Base-by-base conservation (phyloP, 2,888 invertebrate genomes). In the Apoda limacodes region DNA sequence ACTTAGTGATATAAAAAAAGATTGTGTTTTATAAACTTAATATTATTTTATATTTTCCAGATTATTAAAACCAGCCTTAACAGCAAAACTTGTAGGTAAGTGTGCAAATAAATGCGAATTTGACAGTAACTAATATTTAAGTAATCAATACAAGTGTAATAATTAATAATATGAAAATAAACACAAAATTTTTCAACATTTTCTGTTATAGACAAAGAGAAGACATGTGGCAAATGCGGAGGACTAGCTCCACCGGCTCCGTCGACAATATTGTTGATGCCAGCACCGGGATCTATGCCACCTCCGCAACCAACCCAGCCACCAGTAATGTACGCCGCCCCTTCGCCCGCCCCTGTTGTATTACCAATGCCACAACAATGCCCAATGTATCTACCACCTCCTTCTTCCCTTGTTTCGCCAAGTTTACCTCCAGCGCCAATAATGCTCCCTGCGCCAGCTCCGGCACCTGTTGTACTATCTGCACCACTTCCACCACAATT, bases 221-320 rank as follows among this genome's bases (percentile, higher is more conserved):
- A 34, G 11, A 15, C 36, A 27, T 50, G 52, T 28, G 32, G 41
- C 23, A 42, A 41, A 35, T 49, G 45, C n/a, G 34, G 27, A 5
- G 37, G 25, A 2, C n/a, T n/a, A n/a, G 39, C 54, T 13, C 64
- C 59, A 7, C 60, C 52, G 1, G 54, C 59, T 1, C 67, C 69
- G 3, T 49, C 64, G 0, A 67, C 72, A 0, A 65, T 74, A 7
- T 52, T 75, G 28, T 36, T 75, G 34, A 52, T 72, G 60, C 74
- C 74, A 7, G 64, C 70, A 0, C 44, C 49, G 0, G 55, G 63
- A 1, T 63, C 68, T 0, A 45, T 55, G 0, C 44, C 55, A 5
- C 40, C 42, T 4, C 33, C 42, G 9, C 39, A 35, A 3, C 46
- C 47, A 5, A 24, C 37, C 5, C 39, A 42, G 15, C 32, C 46